Base-by-base conservation (phyloP, 1,140 invertebrate genomes). In the Eriosoma lanigerum region DNA sequence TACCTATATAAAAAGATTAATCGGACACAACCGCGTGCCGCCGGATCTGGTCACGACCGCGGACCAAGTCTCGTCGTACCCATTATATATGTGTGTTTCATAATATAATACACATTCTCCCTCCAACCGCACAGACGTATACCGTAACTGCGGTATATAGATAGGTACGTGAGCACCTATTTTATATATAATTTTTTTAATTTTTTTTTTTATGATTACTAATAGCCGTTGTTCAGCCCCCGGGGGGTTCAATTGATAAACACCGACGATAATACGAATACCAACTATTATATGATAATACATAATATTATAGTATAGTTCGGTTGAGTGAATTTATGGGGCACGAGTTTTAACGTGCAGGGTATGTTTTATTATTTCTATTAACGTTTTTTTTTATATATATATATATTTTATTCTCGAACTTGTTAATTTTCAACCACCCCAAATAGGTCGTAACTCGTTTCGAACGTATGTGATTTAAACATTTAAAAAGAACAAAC, bases 11-110 rank as follows among this genome's bases (percentile, higher is more conserved):
- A 70, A 70, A 76, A 76, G 73, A 76, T 76, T 76, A 60, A 76
- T 76, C 73, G 73, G 54, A 60, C 73, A 46, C n/a, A 38, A 38
- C 32, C 32, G 32, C 26, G 13, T 8, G 68, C 66, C n/a, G 52
- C 19, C 19, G 54, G 73, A 46, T 76, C 73, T n/a, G 73, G 73
- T 76, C 73, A 76, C 73, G 73, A 76, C 60, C 52, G 32, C 66
- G 26, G 21, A 12, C 17, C 50, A 26, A 29, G 70, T 58, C 9
- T 8, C 24, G 38, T 19, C 32, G 32, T 3, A 4, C 8, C 32
- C 32, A 38, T 3, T 0, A 29, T 15, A 15, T 6, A 60, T 29
- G 9, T 29, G 26, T 26, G 17, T 17, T 12, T 12, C 21, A 5
- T 29, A 29, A 60, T 15, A 58, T 29, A 26, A 58, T 60, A 60